phyloP scores from a whole-genome alignment of 2,888 invertebrate species.

The Caenorhabditis sinica region DNA sequence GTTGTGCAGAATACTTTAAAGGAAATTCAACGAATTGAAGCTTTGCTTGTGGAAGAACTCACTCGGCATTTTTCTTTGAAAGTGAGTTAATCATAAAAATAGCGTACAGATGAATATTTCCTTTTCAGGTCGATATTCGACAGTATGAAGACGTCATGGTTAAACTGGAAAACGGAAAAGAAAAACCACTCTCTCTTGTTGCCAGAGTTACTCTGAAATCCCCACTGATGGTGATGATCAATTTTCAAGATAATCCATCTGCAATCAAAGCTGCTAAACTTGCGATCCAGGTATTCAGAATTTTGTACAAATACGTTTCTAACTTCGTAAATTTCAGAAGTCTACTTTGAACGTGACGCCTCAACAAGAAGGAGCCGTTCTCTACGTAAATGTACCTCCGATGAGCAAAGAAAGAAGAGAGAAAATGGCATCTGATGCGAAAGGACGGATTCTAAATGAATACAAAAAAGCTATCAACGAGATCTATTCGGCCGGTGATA shows the following conservation, averaged over 20 bases:
- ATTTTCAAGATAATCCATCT: slow-evolving; percentile 79
- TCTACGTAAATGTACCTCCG: slow-evolving; percentile 84
- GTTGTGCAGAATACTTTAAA: slow-evolving; percentile 66
- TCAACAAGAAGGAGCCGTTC: slow-evolving; percentile 79
- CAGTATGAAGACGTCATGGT: slow-evolving; percentile 78
- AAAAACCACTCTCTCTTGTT: slow-evolving; percentile 74
- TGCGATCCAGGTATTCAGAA: slow-evolving; percentile 73
- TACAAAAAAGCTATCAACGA: slow-evolving; percentile 79
- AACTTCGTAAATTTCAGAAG: slow-evolving; percentile 60
- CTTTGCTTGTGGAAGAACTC: slow-evolving; percentile 59
- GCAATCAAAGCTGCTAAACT: slow-evolving; percentile 78
- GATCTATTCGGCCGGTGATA: slow-evolving; percentile 87
- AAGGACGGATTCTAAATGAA: slow-evolving; percentile 85
- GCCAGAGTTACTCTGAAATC: slow-evolving; percentile 77
- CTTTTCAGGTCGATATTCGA: slow-evolving; percentile 76
- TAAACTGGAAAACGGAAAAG: slow-evolving; percentile 77
- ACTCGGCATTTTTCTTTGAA: slow-evolving; percentile 71
- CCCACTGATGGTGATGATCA: slow-evolving; percentile 79
- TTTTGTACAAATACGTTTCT: not conserved
- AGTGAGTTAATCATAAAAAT: slow-evolving; percentile 11
- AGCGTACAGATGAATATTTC: not conserved
- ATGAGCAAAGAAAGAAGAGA: slow-evolving; percentile 96
- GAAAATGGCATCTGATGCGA: slow-evolving; percentile 91
- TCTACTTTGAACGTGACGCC: slow-evolving; percentile 76
- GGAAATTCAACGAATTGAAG: slow-evolving; percentile 71